Evolutionary conservation across 2,888 invertebrate genomes (phyloP).

Genomic region (Tipula lateralis): DNA sequence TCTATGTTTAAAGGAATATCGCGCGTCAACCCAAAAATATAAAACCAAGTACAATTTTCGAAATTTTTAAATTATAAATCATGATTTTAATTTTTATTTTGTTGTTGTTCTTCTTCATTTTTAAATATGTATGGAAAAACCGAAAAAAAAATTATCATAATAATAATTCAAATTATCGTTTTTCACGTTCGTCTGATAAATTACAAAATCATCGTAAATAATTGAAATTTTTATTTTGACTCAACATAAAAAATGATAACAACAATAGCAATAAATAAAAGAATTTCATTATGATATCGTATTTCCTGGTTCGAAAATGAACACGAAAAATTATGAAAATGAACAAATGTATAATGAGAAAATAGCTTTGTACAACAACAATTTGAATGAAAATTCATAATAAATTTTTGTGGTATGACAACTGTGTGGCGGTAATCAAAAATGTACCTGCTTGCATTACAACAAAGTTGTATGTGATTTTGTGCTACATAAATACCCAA

Average conservation of each 20-base stretch:
- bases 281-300: conserved; percentile 2
- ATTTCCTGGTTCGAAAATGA: not conserved
- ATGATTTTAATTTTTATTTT: conserved; percentile 6
- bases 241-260: too few species aligned
- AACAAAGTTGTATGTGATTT: too few species aligned
- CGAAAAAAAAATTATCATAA: too few species aligned
- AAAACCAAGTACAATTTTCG: too few species aligned
- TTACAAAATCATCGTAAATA: conserved; percentile 19
- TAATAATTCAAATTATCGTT: not conserved
- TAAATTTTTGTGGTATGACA: not conserved
- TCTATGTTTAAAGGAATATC: not conserved
- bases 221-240: not conserved
- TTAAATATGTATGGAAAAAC: too few species aligned
- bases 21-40: not conserved
- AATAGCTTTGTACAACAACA: too few species aligned
- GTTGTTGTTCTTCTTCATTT: not conserved
- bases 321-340: not conserved
- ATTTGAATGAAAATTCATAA: not conserved
- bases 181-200: not conserved
- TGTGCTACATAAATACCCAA: too few species aligned
- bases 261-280: not conserved
- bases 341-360: not conserved
- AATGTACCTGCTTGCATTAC: too few species aligned
- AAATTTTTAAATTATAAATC: conserved; percentile 15
- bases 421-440: too few species aligned